A percentile compares a stretch with the other conserved stretches of the same genome.
phyloP scores from a whole-genome alignment of 2,888 invertebrate genomes.

The Drosophila ochracea region DNA sequence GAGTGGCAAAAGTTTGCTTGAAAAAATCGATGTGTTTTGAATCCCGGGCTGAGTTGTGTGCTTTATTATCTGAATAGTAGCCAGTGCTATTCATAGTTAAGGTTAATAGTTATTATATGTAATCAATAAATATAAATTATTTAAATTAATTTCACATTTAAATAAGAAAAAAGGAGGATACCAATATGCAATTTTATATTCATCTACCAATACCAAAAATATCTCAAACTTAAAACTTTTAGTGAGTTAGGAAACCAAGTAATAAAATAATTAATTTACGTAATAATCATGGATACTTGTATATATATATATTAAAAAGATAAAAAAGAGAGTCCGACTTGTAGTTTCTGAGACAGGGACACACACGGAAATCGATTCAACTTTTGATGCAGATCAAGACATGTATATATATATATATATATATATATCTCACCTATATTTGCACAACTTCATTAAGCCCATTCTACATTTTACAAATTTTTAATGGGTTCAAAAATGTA shows the following conservation, averaged over 20 bases:
- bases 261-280: background rate
- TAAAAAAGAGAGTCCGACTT: background rate
- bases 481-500: background rate
- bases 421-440: background rate
- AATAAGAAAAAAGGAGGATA: background rate
- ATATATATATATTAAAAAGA: background rate
- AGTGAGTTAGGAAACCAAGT: background rate
- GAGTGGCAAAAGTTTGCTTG: background rate
- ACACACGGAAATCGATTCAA: background rate
- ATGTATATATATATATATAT: accelerated
- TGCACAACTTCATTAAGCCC: background rate
- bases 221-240: background rate
- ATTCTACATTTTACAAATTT: background rate
- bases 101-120: background rate
- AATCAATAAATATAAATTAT: background rate
- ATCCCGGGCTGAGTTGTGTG: background rate
- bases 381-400: too few species aligned
- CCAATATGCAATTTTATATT: background rate
- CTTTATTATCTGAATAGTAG: background rate
- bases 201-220: background rate
- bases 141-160: background rate
- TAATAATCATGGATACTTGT: background rate
- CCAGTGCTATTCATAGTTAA: background rate
- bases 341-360: background rate
- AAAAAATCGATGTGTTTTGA: background rate